Base-by-base conservation (phyloP, 2,888 invertebrate species). In the Chrysomela aeneicollis region DNA sequence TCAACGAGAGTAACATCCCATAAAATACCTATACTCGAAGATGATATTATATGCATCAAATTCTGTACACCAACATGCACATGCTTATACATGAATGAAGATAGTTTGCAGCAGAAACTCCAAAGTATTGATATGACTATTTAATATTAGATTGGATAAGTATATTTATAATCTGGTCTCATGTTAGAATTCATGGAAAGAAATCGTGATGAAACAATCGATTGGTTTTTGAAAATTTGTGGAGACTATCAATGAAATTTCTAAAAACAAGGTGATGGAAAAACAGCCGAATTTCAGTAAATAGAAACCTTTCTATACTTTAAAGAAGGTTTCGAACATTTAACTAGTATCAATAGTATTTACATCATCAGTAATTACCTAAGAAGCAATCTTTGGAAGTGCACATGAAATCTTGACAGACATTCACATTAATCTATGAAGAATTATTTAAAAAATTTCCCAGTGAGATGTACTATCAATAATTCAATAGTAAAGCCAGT, bases 311-410 rank as follows among this genome's bases (percentile, higher is more conserved):
- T n/a, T 52, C 32, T 26, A 12, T 10, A 35, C 35, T 35, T 35
- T 10, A 2, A 2, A 12, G 9, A 12, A 35, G 6, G 6, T 35
- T 35, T 35, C 35, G 9, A 35, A 35, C 35, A 42, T 18, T 55
- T 22, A 55, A 37, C 42, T 55, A 26, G 42, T 22, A 15, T 42
- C 17, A 18, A 17, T 21, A 35, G 19, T 54, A 54, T 54, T 35
- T 55, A 55, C 55, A 55, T 19, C 17, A 54, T 18, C 17, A 51
- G 30, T 12, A 12, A 30, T 53, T 9, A 51, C n/a, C 15, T n/a
- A 8, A 26, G 21, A 51, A 15, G 37, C 55, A 55, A 42, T 55
- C 42, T 42, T 42, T 21, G 22, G 32, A 55, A 42, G 3, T 22
- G 55, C 15, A 19, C 19, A 54, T 54, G 18, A 26, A 5, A 26